phyloP scores from a whole-genome alignment of 1,140 invertebrate genomes.

The Halesus radiatus region DNA sequence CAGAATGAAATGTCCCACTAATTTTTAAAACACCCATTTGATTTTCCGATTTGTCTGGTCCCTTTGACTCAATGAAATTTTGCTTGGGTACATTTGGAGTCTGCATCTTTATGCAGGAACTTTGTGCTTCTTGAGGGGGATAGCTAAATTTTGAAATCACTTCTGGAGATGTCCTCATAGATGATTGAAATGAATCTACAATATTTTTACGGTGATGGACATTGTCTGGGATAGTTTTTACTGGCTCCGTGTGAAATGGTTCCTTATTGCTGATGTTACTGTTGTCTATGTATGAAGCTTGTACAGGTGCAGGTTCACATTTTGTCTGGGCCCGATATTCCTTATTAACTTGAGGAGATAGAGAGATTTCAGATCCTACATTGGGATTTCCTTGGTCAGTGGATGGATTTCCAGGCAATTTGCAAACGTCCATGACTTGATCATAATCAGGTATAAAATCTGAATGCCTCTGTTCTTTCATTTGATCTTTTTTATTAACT shows the following conservation, averaged over 20 bases:
- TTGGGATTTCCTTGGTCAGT: constrained; percentile 4
- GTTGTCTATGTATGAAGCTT: not conserved
- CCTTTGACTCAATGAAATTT: constrained; percentile 33
- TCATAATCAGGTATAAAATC: constrained; percentile 14
- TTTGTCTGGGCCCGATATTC: not conserved
- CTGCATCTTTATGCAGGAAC: constrained; percentile 29
- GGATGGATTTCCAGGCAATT: constrained; percentile 3
- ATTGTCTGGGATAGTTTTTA: not conserved
- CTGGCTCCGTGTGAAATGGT: not conserved
- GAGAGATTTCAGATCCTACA: not conserved
- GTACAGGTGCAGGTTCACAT: not conserved
- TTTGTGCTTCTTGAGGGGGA: not conserved
- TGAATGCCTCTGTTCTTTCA: constrained; percentile 1
- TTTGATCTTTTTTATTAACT: not conserved
- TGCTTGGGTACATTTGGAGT: constrained; percentile 21
- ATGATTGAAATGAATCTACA: constrained; percentile 21
- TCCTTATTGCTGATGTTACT: not conserved
- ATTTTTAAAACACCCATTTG: constrained; percentile 44
- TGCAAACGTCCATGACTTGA: constrained; percentile 31
- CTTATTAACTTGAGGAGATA: not conserved
- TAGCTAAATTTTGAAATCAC: constrained; percentile 20
- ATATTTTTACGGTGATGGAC: not conserved
- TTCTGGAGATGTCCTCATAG: constrained; percentile 1
- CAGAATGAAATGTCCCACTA: constrained; percentile 41
- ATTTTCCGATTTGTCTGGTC: constrained; percentile 4